Conservation (phyloP, 1,140 invertebrate genomes). For the Eupristina koningsbergeri region DNA sequence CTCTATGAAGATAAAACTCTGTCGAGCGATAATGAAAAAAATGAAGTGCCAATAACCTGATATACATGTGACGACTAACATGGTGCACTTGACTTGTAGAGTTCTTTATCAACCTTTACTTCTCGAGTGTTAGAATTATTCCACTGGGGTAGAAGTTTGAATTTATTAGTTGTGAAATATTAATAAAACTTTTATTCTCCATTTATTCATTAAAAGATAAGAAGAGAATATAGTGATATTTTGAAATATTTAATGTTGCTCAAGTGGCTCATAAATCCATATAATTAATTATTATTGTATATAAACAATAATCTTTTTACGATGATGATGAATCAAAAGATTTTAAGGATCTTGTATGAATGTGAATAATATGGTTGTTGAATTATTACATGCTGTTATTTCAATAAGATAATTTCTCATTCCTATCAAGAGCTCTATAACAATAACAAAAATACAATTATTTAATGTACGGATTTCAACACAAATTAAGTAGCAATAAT, state of each 20-base stretch:
- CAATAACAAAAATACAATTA: too few species aligned
- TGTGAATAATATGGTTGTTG: too few species aligned
- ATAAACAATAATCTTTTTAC: neutral
- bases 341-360: too few species aligned
- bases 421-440: too few species aligned
- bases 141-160: neutral
- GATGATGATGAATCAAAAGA: neutral
- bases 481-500: too few species aligned
- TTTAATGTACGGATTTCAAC: too few species aligned
- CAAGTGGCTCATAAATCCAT: neutral
- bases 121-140: neutral
- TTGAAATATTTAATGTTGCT: neutral
- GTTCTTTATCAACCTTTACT: neutral
- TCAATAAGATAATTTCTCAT: too few species aligned
- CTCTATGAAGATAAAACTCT: neutral
- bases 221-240: neutral
- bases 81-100: neutral
- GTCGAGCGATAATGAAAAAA: neutral
- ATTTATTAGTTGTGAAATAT: neutral
- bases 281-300: neutral
- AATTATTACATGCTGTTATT: too few species aligned
- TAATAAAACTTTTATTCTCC: neutral
- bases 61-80: neutral
- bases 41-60: neutral
- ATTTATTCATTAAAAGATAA: neutral